Evolutionary conservation across 2,888 invertebrate species (phyloP).

Genomic region (Acrobasis consociella): DNA sequence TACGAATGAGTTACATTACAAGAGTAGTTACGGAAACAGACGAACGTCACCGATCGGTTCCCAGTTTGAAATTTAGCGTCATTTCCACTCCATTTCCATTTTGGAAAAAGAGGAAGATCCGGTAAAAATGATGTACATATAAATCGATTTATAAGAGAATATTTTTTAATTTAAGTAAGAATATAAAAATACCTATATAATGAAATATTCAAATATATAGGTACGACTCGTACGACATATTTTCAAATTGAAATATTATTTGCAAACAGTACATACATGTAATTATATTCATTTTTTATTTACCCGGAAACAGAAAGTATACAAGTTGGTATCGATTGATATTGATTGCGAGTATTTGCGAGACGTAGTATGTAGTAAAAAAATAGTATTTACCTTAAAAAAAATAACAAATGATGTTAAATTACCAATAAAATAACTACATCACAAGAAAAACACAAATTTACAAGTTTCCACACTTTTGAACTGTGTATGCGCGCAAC

Average conservation of each 20-base stretch:
- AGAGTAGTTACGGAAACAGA: constrained; percentile 4
- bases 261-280: too few relatives aligned
- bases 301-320: too few relatives aligned
- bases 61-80: constrained; percentile 10
- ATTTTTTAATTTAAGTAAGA: not conserved
- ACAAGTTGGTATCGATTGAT: too few relatives aligned
- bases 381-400: not conserved
- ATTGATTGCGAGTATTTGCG: too few relatives aligned
- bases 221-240: too few relatives aligned
- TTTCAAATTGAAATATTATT: too few relatives aligned
- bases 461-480: constrained; percentile 23
- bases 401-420: not conserved
- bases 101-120: not conserved
- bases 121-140: not conserved
- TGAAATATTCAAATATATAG: too few relatives aligned
- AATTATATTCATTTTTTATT: too few relatives aligned
- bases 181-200: not conserved
- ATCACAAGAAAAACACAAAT: constrained; percentile 9
- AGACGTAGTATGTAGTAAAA: not conserved
- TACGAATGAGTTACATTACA: not conserved
- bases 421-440: not conserved
- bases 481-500: constrained; percentile 62
- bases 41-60: not conserved
- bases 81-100: not conserved
- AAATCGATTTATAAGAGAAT: too few relatives aligned